Conservation (phyloP, 2,888 invertebrate species). For the Oscheius sp. region DNA sequence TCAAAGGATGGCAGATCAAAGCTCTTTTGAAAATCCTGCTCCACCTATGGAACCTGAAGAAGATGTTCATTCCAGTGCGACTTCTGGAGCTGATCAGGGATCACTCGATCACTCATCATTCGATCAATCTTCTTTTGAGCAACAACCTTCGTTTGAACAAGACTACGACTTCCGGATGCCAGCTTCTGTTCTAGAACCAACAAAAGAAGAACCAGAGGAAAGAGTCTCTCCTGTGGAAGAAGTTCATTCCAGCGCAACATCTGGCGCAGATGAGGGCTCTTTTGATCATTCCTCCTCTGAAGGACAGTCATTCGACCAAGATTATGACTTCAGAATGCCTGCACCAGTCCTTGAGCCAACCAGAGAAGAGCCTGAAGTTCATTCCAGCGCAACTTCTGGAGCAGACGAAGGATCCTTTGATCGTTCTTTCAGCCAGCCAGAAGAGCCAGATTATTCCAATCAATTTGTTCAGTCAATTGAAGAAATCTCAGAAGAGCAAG, state of each 20-base stretch:
- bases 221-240: background rate
- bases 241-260: slow-evolving; percentile 35
- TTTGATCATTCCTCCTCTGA: slow-evolving; percentile 33
- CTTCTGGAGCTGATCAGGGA: slow-evolving; percentile 38
- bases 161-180: slow-evolving; percentile 1
- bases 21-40: slow-evolving; percentile 33
- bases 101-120: too few species aligned
- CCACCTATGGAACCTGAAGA: background rate
- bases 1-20: slow-evolving; percentile 39
- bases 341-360: background rate
- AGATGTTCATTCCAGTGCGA: slow-evolving; percentile 24
- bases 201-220: background rate
- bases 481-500: too few species aligned
- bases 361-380: background rate
- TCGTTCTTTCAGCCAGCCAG: too few species aligned
- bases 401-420: too few species aligned
- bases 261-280: slow-evolving; percentile 33
- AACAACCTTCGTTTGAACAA: slow-evolving; percentile 11
- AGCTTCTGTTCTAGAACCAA: slow-evolving; percentile 26
- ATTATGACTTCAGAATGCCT: background rate
- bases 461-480: too few species aligned
- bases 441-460: too few species aligned
- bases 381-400: too few species aligned
- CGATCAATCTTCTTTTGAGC: slow-evolving; percentile 16
- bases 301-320: slow-evolving; percentile 1